These are phyloP conservation scores for Pterophyllum scalare DNA, from an alignment of 2,113 vertebrate species.

Conservation along the genomic window DNA sequence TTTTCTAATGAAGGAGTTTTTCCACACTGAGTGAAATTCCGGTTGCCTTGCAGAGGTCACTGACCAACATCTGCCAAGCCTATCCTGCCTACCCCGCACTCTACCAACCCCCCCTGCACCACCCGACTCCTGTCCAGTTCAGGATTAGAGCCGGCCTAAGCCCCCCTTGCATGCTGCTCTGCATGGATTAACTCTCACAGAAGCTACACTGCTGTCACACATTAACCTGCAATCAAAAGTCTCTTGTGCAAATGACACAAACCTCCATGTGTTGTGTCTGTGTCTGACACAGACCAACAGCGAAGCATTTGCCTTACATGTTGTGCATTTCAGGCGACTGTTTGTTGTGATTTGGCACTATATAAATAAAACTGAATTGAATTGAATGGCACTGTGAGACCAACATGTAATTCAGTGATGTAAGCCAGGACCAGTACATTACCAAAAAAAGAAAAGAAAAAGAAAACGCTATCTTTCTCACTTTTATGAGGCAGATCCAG, in stretches of 20 bases:
- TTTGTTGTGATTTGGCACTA: no score
- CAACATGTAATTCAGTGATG: conserved; percentile 16
- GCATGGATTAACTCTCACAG: conserved; percentile 69
- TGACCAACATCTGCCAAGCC: conserved; percentile 70
- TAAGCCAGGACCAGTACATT: background rate
- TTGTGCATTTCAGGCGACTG: no score
- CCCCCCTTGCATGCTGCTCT: conserved; percentile 36
- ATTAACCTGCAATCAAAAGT: conserved; percentile 61
- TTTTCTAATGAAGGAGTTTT: background rate
- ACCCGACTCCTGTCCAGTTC: conserved; percentile 38
- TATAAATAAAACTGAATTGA: no score
- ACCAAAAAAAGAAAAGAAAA: background rate
- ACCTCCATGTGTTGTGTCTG: background rate
- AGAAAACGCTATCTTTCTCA: background rate
- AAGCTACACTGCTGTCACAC: conserved; percentile 62
- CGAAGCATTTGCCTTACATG: background rate
- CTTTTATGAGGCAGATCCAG: background rate
- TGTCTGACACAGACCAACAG: background rate
- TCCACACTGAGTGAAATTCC: conserved; percentile 3
- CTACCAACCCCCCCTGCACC: conserved; percentile 21
- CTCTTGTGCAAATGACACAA: conserved; percentile 15
- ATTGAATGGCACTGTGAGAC: background rate
- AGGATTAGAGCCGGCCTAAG: conserved; percentile 67
- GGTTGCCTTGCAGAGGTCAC: conserved; percentile 40
- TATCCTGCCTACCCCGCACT: conserved; percentile 11